phyloP scores from a whole-genome alignment of 2,113 vertebrate genomes.

The Ochotona princeps region DNA sequence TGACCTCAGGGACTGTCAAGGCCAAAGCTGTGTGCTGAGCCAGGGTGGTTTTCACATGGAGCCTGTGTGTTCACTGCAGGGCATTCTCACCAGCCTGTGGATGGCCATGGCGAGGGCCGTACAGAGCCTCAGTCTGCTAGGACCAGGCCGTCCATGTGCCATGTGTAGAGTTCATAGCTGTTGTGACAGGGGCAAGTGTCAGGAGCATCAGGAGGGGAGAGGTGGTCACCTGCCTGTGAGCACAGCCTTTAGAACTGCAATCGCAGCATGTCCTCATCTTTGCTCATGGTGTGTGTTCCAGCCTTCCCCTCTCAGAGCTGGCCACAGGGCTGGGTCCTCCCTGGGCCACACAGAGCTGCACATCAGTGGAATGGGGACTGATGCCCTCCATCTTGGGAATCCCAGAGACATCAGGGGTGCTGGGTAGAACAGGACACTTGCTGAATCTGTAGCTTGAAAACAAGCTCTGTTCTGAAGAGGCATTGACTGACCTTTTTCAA shows the following conservation, averaged over 20 bases:
- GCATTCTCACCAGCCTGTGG: neutral
- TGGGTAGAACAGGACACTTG: neutral
- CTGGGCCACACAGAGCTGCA: neutral
- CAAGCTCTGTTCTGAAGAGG: neutral
- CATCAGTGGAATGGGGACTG: neutral
- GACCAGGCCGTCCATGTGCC: neutral
- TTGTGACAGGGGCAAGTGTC: neutral
- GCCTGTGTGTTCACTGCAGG: neutral
- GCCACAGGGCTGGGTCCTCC: fast-evolving
- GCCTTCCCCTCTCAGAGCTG: neutral
- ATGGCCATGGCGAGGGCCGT: fast-evolving
- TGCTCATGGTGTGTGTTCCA: no score
- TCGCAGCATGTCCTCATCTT: neutral
- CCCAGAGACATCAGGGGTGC: neutral
- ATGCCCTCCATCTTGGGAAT: neutral
- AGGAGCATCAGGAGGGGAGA: neutral
- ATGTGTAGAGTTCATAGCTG: fast-evolving
- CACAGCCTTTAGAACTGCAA: neutral
- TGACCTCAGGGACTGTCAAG: neutral
- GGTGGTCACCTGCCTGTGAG: neutral
- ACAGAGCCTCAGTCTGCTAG: no score
- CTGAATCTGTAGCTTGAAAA: neutral
- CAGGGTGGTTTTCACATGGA: neutral
- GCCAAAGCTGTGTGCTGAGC: neutral
- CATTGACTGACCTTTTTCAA: no score